Percentiles rank a stretch among this genome's conserved stretches.
Conservation (phyloP, 2,888 invertebrate genomes). For the Resseliella maxima region DNA sequence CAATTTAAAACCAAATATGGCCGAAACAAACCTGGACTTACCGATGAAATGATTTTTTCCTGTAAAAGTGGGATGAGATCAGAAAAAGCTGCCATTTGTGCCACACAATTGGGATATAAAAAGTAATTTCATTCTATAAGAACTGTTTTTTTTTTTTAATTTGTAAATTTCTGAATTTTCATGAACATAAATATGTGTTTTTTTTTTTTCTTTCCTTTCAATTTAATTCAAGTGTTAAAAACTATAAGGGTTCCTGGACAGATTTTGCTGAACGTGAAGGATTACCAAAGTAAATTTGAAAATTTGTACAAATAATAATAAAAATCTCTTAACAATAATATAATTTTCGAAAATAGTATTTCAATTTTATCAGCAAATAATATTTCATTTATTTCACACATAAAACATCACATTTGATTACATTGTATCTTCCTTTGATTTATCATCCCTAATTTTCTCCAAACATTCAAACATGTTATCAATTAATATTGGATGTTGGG, state of each 20-base stretch:
- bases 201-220: not conserved
- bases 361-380: conserved; percentile 3
- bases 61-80: conserved; percentile 57
- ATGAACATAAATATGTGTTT: too few relatives aligned
- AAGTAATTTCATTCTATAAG: conserved; percentile 59
- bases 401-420: conserved; percentile 34
- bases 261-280: conserved; percentile 66
- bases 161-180: too few relatives aligned
- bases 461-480: not conserved
- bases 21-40: conserved; percentile 71
- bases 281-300: conserved; percentile 61
- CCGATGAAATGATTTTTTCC: conserved; percentile 70
- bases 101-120: conserved; percentile 58
- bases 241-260: conserved; percentile 65
- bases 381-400: conserved; percentile 25
- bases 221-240: conserved; percentile 61
- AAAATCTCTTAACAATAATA: not conserved
- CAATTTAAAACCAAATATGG: conserved; percentile 71
- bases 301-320: not conserved
- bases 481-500: too few relatives aligned
- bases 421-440: not conserved
- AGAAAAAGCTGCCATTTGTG: conserved; percentile 56
- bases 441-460: too few relatives aligned
- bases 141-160: too few relatives aligned
- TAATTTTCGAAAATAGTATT: not conserved